These are phyloP conservation scores for Zygaena filipendulae DNA, from an alignment of 2,888 invertebrate species.

Conservation along the genomic window DNA sequence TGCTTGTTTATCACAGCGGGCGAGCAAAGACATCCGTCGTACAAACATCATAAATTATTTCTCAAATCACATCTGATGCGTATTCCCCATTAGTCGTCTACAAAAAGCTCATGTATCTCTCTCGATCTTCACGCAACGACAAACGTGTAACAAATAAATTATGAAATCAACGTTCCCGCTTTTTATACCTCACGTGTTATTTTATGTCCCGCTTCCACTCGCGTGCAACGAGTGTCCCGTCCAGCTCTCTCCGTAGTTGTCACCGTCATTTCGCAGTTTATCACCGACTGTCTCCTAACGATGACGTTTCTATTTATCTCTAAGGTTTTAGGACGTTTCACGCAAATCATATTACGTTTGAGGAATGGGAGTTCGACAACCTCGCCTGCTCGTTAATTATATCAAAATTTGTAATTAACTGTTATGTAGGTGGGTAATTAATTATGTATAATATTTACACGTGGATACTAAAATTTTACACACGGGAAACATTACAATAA, in stretches of 20 bases:
- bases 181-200: slow-evolving; percentile 51
- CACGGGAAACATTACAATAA: too few relatives aligned
- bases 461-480: too few relatives aligned
- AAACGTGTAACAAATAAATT: slow-evolving; percentile 70
- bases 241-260: slow-evolving; percentile 38
- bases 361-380: slow-evolving; percentile 40
- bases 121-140: slow-evolving; percentile 67
- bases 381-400: slow-evolving; percentile 16
- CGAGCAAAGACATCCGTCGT: slow-evolving; percentile 44
- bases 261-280: slow-evolving; percentile 44
- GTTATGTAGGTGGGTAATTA: too few relatives aligned
- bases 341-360: slow-evolving; percentile 36
- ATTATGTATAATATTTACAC: too few relatives aligned
- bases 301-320: slow-evolving; percentile 55
- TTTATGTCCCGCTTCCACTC: slow-evolving; percentile 29
- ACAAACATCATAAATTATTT: slow-evolving; percentile 62
- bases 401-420: slow-evolving; percentile 8
- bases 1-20: slow-evolving; percentile 46
- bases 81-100: slow-evolving; percentile 50
- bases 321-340: slow-evolving; percentile 39
- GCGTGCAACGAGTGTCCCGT: slow-evolving; percentile 21
- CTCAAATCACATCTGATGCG: slow-evolving; percentile 64
- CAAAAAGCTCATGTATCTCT: slow-evolving; percentile 66
- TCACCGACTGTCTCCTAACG: slow-evolving; percentile 51
- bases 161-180: slow-evolving; percentile 61